phyloP scores from a whole-genome alignment of 2,113 vertebrate genomes.

The Mus pahari region DNA sequence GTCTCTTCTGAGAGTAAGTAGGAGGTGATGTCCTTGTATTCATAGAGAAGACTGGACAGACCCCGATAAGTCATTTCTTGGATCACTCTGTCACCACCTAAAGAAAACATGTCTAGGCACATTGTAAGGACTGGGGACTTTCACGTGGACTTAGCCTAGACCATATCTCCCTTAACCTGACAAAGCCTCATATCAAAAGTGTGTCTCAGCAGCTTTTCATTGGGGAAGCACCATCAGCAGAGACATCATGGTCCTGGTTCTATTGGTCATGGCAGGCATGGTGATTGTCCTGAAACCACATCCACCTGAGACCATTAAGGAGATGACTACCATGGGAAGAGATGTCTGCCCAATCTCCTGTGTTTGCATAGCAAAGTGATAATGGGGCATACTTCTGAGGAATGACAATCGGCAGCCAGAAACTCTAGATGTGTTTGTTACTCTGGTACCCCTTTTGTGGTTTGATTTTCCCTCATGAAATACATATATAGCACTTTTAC shows the following conservation, averaged over 20 bases:
- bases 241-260: background rate
- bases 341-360: background rate
- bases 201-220: background rate
- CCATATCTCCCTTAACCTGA: slow-evolving; percentile 14
- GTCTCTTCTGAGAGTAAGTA: background rate
- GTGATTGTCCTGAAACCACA: background rate
- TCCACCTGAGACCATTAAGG: background rate
- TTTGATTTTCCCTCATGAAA: background rate
- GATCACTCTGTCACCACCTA: background rate
- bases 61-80: background rate
- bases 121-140: slow-evolving; percentile 1
- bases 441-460: background rate
- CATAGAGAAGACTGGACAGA: background rate
- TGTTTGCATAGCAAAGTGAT: background rate
- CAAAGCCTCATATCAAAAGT: background rate
- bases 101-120: background rate
- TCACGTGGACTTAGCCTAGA: background rate
- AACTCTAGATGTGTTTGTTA: slow-evolving; percentile 1
- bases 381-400: background rate
- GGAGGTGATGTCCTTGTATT: background rate
- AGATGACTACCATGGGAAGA: background rate
- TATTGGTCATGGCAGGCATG: background rate
- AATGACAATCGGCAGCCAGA: background rate
- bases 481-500: background rate
- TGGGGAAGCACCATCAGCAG: background rate